phyloP scores from a whole-genome alignment of 2,797 vertebrate species.

The Lemur catta region DNA sequence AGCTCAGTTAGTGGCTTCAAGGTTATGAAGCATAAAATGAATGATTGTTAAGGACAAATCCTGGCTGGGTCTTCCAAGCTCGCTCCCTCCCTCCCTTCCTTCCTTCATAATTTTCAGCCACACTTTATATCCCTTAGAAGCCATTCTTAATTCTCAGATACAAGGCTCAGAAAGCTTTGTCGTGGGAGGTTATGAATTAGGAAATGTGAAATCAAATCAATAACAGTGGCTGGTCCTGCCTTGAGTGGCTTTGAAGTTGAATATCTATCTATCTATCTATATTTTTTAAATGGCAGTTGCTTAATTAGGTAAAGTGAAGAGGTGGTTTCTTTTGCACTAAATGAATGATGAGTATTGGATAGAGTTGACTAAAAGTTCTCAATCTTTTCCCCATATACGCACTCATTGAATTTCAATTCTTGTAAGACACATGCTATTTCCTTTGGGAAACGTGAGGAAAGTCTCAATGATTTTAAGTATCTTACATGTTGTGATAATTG shows the following conservation, averaged over 20 bases:
- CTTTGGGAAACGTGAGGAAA: not conserved
- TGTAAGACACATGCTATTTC: not conserved
- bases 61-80: not conserved
- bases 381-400: not conserved
- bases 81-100: no score
- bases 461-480: not conserved
- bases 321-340: not conserved
- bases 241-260: not conserved
- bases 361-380: not conserved
- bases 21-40: not conserved
- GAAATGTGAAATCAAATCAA: accelerated
- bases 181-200: not conserved
- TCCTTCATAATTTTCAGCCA: not conserved
- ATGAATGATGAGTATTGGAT: not conserved
- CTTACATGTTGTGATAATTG: not conserved
- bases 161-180: not conserved
- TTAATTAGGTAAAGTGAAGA: not conserved
- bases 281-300: not conserved
- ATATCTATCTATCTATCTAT: not conserved
- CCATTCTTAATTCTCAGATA: not conserved
- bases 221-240: not conserved
- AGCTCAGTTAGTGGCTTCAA: not conserved
- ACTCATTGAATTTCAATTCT: not conserved
- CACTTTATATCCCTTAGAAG: accelerated
- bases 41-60: no score